These are phyloP conservation scores for Hetaerina americana DNA, from an alignment of 1,140 invertebrate genomes.

Conservation along the genomic window DNA sequence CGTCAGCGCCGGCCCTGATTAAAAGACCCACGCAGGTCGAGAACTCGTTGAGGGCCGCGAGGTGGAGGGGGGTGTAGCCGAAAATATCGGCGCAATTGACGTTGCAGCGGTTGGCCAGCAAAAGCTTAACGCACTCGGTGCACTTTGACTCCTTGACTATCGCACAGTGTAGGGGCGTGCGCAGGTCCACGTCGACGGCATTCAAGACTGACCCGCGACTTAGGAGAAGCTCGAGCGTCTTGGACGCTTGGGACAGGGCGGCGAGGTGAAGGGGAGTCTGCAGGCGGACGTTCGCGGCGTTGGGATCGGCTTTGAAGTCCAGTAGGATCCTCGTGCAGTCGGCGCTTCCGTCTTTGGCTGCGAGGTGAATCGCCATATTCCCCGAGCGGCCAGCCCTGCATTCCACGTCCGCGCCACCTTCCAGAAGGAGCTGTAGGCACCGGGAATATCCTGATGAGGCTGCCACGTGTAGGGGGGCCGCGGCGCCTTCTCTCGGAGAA, in stretches of 20 bases:
- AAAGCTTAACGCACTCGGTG: slow-evolving; percentile 49
- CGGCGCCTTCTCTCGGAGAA: slow-evolving; percentile 55
- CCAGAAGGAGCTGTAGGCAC: slow-evolving; percentile 52
- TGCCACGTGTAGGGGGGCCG: slow-evolving; percentile 67
- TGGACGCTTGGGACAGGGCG: slow-evolving; percentile 52
- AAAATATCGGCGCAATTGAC: slow-evolving; percentile 64
- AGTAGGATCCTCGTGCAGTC: slow-evolving; percentile 30
- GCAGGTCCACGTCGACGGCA: slow-evolving; percentile 48
- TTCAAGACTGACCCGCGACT: slow-evolving; percentile 43
- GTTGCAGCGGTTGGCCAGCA: slow-evolving; percentile 53
- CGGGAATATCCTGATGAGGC: slow-evolving; percentile 51
- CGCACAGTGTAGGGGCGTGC: slow-evolving; percentile 63
- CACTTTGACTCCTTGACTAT: slow-evolving; percentile 60
- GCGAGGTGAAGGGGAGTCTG: slow-evolving; percentile 26
- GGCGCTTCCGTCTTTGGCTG: slow-evolving; percentile 32
- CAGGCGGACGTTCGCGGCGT: slow-evolving; percentile 18
- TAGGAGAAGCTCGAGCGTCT: slow-evolving; percentile 55
- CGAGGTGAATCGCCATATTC: slow-evolving; percentile 49
- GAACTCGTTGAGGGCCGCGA: slow-evolving; percentile 72
- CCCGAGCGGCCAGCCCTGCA: slow-evolving; percentile 44
- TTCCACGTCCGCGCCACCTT: slow-evolving; percentile 62
- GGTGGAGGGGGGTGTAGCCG: slow-evolving; percentile 66
- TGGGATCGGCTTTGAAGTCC: slow-evolving; percentile 26
- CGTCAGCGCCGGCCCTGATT: slow-evolving; percentile 62
- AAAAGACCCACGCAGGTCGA: slow-evolving; percentile 60